Base-by-base conservation (phyloP, 2,113 vertebrate genomes). In the Platichthys stellatus region DNA sequence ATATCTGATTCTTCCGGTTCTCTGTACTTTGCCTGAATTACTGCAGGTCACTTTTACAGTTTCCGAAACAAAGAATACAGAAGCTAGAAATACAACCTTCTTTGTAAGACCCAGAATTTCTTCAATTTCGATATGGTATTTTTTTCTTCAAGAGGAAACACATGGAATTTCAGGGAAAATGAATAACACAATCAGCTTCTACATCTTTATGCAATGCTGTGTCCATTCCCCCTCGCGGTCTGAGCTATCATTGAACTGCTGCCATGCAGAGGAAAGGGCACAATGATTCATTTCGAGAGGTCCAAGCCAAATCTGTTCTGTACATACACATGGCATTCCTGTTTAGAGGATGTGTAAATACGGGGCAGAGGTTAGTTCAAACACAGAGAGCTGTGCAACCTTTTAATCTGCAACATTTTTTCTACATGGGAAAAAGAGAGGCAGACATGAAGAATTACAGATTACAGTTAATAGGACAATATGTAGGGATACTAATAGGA, bases 241-340 rank as follows among this genome's bases (percentile, higher is more conserved):
- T 56, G 66, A 70, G 76, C 73, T 80, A 80, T 87, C 72, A 78
- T 84, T 90, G 88, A 85, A 89, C 71, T 47, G 88, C 76, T 91
- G 90, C 88, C 90, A 91, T 80, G 56, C 82, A 70, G 54, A 78
- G 84, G 76, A 92, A 90, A 86, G 78, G 77, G 83, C 84, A 87
- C 63, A 64, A 84, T 84, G 85, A 85, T 86, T 91, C 72, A 82
- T 72, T 72, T 77, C 83, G 77, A 78, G 80, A 92, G 74, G 76
- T 62, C 78, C 80, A 62, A 21, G 86, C 86, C 87, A 93, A 95
- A 95, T 92, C 93, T 91, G 89, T 91, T 91, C 74, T 85, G 94
- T 93, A 92, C 91, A 95, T 93, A 94, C 76, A 86, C 85, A 87
- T 56, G 80, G 80, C 80, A 92, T 86, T 89, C 87, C 87, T 87